A percentile compares a stretch with the other conserved stretches of the same genome.
phyloP scores from a whole-genome alignment of 2,888 invertebrate species.

The Bombylius discolor region DNA sequence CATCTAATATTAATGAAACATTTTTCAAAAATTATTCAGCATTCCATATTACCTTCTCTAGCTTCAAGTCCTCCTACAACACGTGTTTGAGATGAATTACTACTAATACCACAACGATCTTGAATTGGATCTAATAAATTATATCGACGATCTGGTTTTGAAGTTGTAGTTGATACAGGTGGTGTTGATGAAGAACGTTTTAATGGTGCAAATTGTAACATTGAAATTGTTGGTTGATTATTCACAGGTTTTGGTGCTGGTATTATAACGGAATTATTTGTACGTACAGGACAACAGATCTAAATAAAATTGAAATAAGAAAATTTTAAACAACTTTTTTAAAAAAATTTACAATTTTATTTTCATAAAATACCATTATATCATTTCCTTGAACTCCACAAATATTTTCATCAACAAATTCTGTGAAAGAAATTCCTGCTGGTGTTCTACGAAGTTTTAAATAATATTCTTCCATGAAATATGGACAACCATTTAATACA shows the following conservation, averaged over 20 bases:
- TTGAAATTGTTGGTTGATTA: not conserved
- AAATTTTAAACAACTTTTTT: not conserved
- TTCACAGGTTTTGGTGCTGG: not conserved
- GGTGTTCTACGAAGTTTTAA: conserved; percentile 18
- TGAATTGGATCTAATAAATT: not conserved
- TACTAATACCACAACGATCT: conserved; percentile 41
- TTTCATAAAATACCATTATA: conserved; percentile 44
- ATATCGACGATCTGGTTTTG: not conserved
- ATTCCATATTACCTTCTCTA: conserved; percentile 19
- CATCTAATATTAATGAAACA: not conserved
- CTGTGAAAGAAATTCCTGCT: conserved; percentile 31
- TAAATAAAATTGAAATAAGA: not conserved
- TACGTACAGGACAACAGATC: conserved; percentile 14
- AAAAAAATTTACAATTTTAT: not conserved
- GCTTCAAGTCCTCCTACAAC: conserved; percentile 43
- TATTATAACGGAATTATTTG: not conserved
- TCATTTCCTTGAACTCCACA: conserved; percentile 54
- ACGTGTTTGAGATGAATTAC: conserved; percentile 34
- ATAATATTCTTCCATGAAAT: conserved; percentile 34
- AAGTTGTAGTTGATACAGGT: not conserved
- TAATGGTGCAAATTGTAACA: conserved; percentile 8
- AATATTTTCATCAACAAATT: conserved; percentile 45
- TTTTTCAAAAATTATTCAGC: not conserved
- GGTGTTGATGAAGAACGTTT: not conserved
- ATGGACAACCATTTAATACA: conserved; percentile 41